phyloP scores from a whole-genome alignment of 2,797 vertebrate species.

The Enteromius treurensis region DNA sequence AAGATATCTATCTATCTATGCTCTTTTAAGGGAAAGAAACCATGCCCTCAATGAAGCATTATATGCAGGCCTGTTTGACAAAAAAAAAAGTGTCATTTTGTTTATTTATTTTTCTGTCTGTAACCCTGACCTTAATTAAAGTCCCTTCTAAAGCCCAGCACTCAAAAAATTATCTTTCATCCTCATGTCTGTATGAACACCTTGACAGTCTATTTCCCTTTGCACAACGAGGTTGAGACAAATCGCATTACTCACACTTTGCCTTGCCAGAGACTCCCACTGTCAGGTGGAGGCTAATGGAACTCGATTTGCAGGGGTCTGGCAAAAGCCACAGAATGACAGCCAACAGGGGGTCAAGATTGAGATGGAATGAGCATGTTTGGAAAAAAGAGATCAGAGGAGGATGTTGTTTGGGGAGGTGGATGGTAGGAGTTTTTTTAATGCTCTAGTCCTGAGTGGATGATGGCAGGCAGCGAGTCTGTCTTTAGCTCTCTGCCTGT shows the following conservation, averaged over 20 bases:
- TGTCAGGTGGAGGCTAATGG: slow-evolving; percentile 50
- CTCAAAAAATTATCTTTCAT: slow-evolving; percentile 26
- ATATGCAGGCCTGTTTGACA: too few relatives aligned
- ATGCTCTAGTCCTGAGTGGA: slow-evolving; percentile 35
- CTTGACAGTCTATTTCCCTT: slow-evolving; percentile 47
- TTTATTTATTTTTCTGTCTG: background rate
- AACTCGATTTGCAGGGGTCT: slow-evolving; percentile 46
- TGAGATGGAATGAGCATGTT: slow-evolving; percentile 30
- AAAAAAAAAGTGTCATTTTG: background rate
- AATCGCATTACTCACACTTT: slow-evolving; percentile 58
- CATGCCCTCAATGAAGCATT: background rate
- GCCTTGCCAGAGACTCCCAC: slow-evolving; percentile 56
- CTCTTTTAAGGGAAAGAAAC: background rate
- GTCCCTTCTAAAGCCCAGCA: background rate
- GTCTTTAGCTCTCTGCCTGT: slow-evolving; percentile 54
- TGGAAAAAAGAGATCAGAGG: slow-evolving; percentile 25
- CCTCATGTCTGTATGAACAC: slow-evolving; percentile 24
- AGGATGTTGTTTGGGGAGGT: slow-evolving; percentile 20
- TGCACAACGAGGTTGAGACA: slow-evolving; percentile 42
- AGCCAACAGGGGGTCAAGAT: slow-evolving; percentile 42
- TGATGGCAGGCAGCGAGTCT: slow-evolving; percentile 30
- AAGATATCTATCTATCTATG: too few relatives aligned
- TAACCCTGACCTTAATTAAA: background rate
- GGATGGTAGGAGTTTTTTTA: slow-evolving; percentile 27
- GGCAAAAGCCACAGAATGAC: slow-evolving; percentile 41